Percentiles rank a stretch among this genome's conserved stretches.
These are phyloP conservation scores for Glossosoma conforme DNA, from an alignment of 1,140 invertebrate species.

Conservation along the genomic window DNA sequence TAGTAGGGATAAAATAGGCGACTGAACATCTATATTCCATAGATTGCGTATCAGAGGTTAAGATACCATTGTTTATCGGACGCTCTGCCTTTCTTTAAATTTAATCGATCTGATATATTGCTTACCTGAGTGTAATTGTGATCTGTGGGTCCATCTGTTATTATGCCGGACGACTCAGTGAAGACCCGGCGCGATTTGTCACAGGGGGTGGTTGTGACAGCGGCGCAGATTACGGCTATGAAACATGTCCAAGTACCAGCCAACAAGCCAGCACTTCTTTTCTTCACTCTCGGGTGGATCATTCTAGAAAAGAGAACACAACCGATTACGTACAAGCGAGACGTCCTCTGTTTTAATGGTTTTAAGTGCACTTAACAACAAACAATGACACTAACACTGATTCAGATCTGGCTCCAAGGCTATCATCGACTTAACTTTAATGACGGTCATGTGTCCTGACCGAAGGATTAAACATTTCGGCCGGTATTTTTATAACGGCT, in stretches of 20 bases:
- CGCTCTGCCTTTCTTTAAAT: no score
- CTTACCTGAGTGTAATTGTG: slow-evolving; percentile 76
- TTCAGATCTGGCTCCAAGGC: slow-evolving; percentile 15
- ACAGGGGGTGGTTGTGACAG: slow-evolving; percentile 50
- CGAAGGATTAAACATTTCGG: slow-evolving; percentile 1
- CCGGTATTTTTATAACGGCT: neutral
- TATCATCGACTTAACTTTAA: slow-evolving; percentile 18
- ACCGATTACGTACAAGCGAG: neutral
- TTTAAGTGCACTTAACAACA: neutral
- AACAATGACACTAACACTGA: slow-evolving; percentile 1
- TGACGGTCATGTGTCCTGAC: slow-evolving; percentile 16
- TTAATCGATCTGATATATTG: no score
- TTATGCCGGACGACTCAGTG: slow-evolving; percentile 73
- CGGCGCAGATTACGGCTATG: slow-evolving; percentile 18
- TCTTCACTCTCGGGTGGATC: slow-evolving; percentile 23
- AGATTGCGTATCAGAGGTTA: no score
- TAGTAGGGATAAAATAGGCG: no score
- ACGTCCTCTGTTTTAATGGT: neutral
- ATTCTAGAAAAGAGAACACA: slow-evolving; percentile 15
- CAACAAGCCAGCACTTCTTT: slow-evolving; percentile 23
- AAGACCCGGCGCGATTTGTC: slow-evolving; percentile 77
- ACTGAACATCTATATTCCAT: no score
- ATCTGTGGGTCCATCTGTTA: slow-evolving; percentile 81
- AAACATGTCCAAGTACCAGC: slow-evolving; percentile 22
- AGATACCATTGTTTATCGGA: no score